Percentiles rank a stretch among this genome's conserved stretches.
phyloP scores from a whole-genome alignment of 2,113 vertebrate species.

The Lathamus discolor region DNA sequence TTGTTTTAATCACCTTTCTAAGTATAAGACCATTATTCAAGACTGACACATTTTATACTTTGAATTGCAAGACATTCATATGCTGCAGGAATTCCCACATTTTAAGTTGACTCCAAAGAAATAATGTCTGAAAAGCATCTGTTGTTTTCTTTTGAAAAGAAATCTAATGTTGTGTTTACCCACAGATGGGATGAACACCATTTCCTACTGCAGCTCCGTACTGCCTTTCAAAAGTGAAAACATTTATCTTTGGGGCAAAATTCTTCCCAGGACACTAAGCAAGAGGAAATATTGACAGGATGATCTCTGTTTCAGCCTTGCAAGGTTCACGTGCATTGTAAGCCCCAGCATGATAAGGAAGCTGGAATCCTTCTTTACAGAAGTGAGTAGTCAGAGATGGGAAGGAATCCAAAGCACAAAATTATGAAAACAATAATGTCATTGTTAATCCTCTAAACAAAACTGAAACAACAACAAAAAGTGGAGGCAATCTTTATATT shows the following conservation, averaged over 20 bases:
- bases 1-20: neutral
- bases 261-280: neutral
- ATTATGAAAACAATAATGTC: neutral
- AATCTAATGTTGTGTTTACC: neutral
- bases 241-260: neutral
- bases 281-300: neutral
- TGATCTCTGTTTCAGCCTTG: neutral
- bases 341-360: neutral
- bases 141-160: slow-evolving; percentile 32
- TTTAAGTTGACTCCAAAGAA: slow-evolving; percentile 29
- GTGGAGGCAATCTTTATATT: neutral
- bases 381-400: neutral
- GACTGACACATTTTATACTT: neutral
- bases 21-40: neutral
- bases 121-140: slow-evolving; percentile 33
- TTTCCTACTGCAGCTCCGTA: neutral
- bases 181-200: neutral
- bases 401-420: neutral
- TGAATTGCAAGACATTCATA: neutral
- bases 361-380: neutral
- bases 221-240: slow-evolving; percentile 7
- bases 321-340: neutral
- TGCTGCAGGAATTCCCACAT: slow-evolving; percentile 10
- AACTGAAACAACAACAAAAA: neutral
- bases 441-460: neutral